Base-by-base conservation (phyloP, 2,888 invertebrate species). In the Kryphioiulus occultus region DNA sequence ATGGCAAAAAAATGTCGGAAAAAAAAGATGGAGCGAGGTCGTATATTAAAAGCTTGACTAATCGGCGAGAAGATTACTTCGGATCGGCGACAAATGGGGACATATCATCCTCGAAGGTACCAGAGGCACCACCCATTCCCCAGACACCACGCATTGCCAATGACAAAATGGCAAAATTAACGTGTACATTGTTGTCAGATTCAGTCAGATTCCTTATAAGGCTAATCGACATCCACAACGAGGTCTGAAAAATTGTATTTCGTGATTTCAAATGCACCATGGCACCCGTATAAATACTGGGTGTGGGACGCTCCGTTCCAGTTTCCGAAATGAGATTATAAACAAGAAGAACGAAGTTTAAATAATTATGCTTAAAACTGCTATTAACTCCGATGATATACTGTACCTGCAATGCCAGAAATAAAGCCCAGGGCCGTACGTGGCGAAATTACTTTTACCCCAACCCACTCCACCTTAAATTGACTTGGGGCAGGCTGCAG, bases 91-190 rank as follows among this genome's bases (percentile, higher is more conserved):
- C 68, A 68, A 68, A 68, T 26, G 68, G 68, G 68, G 10, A n/a
- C n/a, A n/a, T 26, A 68, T 68, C 26, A 68, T 68, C 68, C 7
- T 0, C 68, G 26, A 68, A 22, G 26, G 7, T 68, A 26, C 68
- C 68, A 68, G 68, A 68, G 68, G 26, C 68, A 68, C 68, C 68
- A 68, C 68, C 68, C 68, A 68, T 68, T 68, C 68, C 39, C 39
- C 39, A 39, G 39, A 39, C 39, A 39, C 39, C n/a, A n/a, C n/a
- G n/a, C n/a, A n/a, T n/a, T n/a, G n/a, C 59, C 59, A 4, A 42
- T n/a, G 59, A 59, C 59, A 59, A 19, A 22, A 68, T 68, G 68
- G 68, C 68, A 68, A 68, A 68, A 26, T 9, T 26, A 22, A 68
- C 10, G 22, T 68, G 26, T 12, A 5, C 68, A 68, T 68, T 68